Conservation (phyloP, 2,797 vertebrate genomes). For the Eremophila alpestris region DNA sequence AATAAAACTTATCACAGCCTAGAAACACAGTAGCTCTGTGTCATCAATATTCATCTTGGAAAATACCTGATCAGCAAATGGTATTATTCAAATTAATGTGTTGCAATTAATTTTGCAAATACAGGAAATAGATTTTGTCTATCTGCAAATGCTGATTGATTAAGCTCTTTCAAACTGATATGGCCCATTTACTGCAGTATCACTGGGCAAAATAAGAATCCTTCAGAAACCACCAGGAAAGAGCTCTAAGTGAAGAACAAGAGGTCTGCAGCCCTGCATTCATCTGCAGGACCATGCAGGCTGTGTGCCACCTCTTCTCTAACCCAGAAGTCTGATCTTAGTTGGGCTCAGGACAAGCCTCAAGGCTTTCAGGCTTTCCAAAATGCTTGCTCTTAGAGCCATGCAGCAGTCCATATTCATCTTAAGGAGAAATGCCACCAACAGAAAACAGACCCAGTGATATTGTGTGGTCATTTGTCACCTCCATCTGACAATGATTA, state of each 20-base stretch:
- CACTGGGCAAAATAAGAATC: not conserved
- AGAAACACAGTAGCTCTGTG: not conserved
- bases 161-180: not conserved
- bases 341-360: not conserved
- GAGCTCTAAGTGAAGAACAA: not conserved
- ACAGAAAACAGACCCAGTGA: not conserved
- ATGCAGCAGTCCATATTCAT: not conserved
- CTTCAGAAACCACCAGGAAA: not conserved
- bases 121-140: constrained; percentile 17
- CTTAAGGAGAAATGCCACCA: not conserved
- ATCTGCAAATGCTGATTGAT: not conserved
- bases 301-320: not conserved
- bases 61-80: not conserved
- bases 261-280: not conserved
- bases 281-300: not conserved
- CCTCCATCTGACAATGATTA: not conserved
- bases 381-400: not conserved
- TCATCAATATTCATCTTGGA: not conserved
- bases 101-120: constrained; percentile 5
- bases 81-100: constrained; percentile 1
- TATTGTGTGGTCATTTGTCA: not conserved
- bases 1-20: not conserved
- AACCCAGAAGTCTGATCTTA: not conserved
- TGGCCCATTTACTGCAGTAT: not conserved
- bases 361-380: not conserved